These are phyloP conservation scores for Cassiopea andromeda DNA, from an alignment of 30 jellyfish, hydroid and myxozoan genomes.

Conservation along the genomic window DNA sequence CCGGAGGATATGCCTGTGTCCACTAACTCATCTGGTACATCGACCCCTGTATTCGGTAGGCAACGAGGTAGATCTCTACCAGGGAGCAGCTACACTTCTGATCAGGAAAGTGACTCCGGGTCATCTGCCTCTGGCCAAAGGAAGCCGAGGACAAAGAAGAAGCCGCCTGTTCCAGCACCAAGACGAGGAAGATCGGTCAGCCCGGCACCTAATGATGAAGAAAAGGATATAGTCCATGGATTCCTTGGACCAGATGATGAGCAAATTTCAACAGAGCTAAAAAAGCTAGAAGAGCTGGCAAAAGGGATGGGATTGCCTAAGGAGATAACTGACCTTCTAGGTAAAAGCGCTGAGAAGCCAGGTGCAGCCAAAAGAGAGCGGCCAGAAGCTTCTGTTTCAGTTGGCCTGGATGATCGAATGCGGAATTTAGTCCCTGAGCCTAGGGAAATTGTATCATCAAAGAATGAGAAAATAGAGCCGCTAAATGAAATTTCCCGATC, in stretches of 20 bases:
- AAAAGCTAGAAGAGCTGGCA: slow-evolving; percentile 61
- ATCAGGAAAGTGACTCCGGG: slow-evolving; percentile 71
- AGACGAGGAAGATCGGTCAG: slow-evolving; percentile 79
- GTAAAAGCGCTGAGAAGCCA: slow-evolving; percentile 7
- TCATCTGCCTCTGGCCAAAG: slow-evolving; percentile 54
- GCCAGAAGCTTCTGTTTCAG: slow-evolving; percentile 49
- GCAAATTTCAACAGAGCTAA: slow-evolving; percentile 54
- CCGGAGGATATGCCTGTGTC: slow-evolving; percentile 66
- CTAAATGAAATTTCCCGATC: slow-evolving; percentile 44
- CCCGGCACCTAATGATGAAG: slow-evolving; percentile 55
- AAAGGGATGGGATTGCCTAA: slow-evolving; percentile 68
- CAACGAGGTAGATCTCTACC: slow-evolving; percentile 62
- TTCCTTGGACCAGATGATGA: slow-evolving; percentile 75
- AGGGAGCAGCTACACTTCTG: slow-evolving; percentile 69
- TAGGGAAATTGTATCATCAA: slow-evolving; percentile 9
- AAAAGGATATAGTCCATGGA: slow-evolving; percentile 49
- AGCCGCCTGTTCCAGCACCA: slow-evolving; percentile 91
- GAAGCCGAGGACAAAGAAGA: slow-evolving; percentile 55
- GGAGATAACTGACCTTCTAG: slow-evolving; percentile 51
- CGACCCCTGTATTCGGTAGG: slow-evolving; percentile 60
- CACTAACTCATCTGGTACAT: slow-evolving; percentile 45
- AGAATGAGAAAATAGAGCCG: slow-evolving; percentile 42
- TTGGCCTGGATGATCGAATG: slow-evolving; percentile 63
- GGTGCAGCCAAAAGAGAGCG: slow-evolving; percentile 23
- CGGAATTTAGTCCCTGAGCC: slow-evolving; percentile 38